Percentiles rank a stretch among this genome's conserved stretches.
phyloP scores from a whole-genome alignment of 2,113 vertebrate genomes.

The Pseudonaja textilis region DNA sequence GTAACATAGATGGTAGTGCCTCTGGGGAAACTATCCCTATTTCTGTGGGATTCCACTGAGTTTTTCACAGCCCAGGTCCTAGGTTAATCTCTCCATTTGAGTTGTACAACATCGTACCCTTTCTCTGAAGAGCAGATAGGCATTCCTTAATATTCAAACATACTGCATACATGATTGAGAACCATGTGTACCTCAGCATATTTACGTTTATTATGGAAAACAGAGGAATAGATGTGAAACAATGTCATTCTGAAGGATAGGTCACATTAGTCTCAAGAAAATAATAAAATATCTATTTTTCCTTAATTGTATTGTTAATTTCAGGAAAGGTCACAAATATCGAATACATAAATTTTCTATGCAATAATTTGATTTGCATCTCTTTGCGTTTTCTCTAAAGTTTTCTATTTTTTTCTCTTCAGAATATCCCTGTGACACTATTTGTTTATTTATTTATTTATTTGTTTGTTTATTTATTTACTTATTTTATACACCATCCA shows the following conservation, averaged over 20 bases:
- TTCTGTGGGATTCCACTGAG: background rate
- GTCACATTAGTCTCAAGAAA: background rate
- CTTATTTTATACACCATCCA: background rate
- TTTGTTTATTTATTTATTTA: background rate
- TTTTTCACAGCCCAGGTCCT: background rate
- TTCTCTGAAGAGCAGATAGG: background rate
- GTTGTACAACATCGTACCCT: background rate
- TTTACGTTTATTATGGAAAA: background rate
- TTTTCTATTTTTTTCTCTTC: conserved; percentile 6
- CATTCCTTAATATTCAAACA: background rate
- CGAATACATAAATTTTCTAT: background rate
- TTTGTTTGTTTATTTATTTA: background rate
- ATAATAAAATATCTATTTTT: background rate
- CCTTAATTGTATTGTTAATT: background rate
- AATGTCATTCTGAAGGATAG: background rate
- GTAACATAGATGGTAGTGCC: background rate
- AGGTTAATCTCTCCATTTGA: background rate
- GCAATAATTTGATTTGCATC: conserved; percentile 10
- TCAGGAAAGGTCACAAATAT: background rate
- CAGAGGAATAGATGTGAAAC: background rate
- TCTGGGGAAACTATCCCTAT: background rate
- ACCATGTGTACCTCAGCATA: background rate
- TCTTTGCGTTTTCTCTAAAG: conserved; percentile 39
- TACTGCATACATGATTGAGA: background rate
- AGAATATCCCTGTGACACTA: conserved; percentile 21